phyloP scores from a whole-genome alignment of 1,140 invertebrate genomes.

The Drosophila erecta region DNA sequence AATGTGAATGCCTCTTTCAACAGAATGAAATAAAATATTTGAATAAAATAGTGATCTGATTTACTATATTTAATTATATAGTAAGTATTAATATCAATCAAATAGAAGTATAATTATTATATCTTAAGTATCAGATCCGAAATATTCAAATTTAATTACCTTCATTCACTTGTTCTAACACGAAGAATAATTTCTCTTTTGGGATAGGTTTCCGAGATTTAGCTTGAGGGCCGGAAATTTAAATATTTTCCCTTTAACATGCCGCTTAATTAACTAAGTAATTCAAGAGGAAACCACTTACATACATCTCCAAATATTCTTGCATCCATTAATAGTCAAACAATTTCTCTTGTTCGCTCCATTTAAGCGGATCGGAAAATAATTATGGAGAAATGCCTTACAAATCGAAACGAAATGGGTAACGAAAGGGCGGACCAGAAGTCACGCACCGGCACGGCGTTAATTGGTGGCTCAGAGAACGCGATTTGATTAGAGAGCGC shows the following conservation, averaged over 20 bases:
- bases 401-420: slow-evolving; percentile 55
- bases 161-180: not conserved
- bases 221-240: slow-evolving; percentile 9
- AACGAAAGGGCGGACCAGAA: slow-evolving; percentile 50
- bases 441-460: slow-evolving; percentile 57
- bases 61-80: too few species aligned
- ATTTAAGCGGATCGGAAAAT: slow-evolving; percentile 70
- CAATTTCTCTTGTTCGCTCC: slow-evolving; percentile 69
- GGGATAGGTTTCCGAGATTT: too few species aligned
- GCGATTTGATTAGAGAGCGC: slow-evolving; percentile 63
- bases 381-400: slow-evolving; percentile 70
- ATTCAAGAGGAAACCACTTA: slow-evolving; percentile 74
- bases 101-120: too few species aligned
- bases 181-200: too few species aligned
- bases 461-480: slow-evolving; percentile 61
- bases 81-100: too few species aligned
- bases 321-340: slow-evolving; percentile 61
- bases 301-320: slow-evolving; percentile 57
- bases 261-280: slow-evolving; percentile 73
- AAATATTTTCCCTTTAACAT: slow-evolving; percentile 60
- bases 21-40: too few species aligned
- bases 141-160: too few species aligned
- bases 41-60: too few species aligned
- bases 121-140: too few species aligned
- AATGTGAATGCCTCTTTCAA: too few species aligned